Evolutionary conservation across 2,888 invertebrate species (phyloP), one percentile per base, ranked within the genome.

Genomic region (Plebejus melissa): DNA sequence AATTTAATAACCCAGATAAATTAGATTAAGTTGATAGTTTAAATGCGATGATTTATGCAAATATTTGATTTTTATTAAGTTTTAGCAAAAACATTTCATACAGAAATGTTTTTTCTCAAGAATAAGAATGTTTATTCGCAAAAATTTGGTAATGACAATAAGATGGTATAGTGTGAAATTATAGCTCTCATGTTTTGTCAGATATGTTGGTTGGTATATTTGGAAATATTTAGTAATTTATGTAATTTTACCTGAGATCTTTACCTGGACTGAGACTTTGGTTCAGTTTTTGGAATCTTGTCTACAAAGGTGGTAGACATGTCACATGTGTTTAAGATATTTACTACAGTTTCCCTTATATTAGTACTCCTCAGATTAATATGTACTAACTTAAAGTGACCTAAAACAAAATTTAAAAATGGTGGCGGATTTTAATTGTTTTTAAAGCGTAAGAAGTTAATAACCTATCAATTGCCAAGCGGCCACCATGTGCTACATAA

Each of bases 241-340:
- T 32, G 57, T 74, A 22, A 50, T 13, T 72, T 72, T 50, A 76
- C 13, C 28, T 76, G 54, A 75, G 65, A 16, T 60, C 38, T 74
- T 82, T 83, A 92, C 92, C 85, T 87, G 76, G 83, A 83, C 76
- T 84, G 83, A 60, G 78, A 77, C 80, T 82, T 84, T 78, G 78
- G 85, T 77, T 80, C 81, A 82, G 82, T 87, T 77, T 87, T 87
- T 69, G 94, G 93, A 83, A 97, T 95, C 87, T 95, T 96, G 85
- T 98, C 97, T 6, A 98, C 94, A 90, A 97, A 98, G 69, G 96
- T 96, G n/a, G 98, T 97, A 5, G 98, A 95, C 78, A 98, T 94
- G 85, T 97, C 95, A 89, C 98, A 98, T 50, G 96, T 95, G 85
- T 95, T 95, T 77, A 98, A 91, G 79, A 98, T 89, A 84, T 95